Base-by-base conservation (phyloP, 2,888 invertebrate species). In the Cheilosia scutellata region DNA sequence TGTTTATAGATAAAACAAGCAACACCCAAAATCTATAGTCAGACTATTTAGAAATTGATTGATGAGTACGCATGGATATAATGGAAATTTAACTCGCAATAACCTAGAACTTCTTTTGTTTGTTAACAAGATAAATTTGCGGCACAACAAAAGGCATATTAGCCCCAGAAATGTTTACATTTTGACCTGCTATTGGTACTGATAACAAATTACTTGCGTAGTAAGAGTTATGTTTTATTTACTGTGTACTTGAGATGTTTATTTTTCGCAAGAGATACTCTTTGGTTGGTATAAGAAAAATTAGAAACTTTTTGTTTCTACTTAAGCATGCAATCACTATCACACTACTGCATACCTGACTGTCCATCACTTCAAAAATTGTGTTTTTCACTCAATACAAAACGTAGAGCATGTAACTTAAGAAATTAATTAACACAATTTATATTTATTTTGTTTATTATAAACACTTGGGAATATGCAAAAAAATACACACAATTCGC, bases 321-420 rank as follows among this genome's bases (percentile, higher is more conserved):
- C 0, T 25, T 47, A 11, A 40, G 27, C 78, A 83, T 76, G 72
- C 66, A 86, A 63, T 29, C 6, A 60, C 42, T 13, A 5, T 25
- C 25, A 51, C 49, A 57, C 53, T 13, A 4, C 0, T 37, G 88
- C 89, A 89, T 88, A 91, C 91, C 89, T 91, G 91, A 88, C 91
- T 91, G 88, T 91, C 91, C 91, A 91, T 91, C 72, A 90, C 91
- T 90, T 88, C 58, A 37, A 75, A 75, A 66, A 87, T 71, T 62
- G 13, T 7, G 20, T 60, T 7, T 53, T 53, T 78, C 44, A 55
- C 37, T 62, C 37, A 20, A 20, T 37, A 20, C 16, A 55, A 55
- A 70, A 25, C 13, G 47, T 47, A 29, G 2, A 13, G 16, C 47
- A 47, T 47, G 42, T 25, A 51, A n/a, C 20, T 40, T 51, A 42